Conservation (phyloP, 1,140 invertebrate species). For the Philaenus spumarius region DNA sequence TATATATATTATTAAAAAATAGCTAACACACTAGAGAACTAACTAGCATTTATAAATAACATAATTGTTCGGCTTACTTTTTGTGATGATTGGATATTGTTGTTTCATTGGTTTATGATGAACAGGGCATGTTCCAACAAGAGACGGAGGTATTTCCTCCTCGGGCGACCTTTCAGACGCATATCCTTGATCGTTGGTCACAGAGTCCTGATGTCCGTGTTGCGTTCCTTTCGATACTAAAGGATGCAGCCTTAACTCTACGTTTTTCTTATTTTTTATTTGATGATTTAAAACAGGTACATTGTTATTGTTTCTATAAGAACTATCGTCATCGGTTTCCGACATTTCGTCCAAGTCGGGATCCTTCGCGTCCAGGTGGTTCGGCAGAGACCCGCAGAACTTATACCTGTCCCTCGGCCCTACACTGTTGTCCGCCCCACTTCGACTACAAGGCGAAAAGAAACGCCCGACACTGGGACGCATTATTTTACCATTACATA, state of each 20-base stretch:
- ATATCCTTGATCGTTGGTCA: constrained; percentile 56
- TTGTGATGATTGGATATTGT: constrained; percentile 54
- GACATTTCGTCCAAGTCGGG: constrained; percentile 40
- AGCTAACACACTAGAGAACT: too few species aligned
- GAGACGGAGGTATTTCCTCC: constrained; percentile 60
- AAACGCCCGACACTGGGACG: constrained; percentile 33
- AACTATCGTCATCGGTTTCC: constrained; percentile 47
- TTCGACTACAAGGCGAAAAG: constrained; percentile 21
- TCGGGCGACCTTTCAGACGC: constrained; percentile 69
- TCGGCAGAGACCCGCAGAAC: constrained; percentile 59
- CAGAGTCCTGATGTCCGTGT: background rate
- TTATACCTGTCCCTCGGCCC: constrained; percentile 39
- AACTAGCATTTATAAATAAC: too few species aligned
- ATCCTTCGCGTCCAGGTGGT: constrained; percentile 59
- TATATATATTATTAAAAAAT: too few species aligned
- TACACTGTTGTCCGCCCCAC: constrained; percentile 6
- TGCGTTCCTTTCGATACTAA: constrained; percentile 3
- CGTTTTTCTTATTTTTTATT: constrained; percentile 10
- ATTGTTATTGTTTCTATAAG: constrained; percentile 54
- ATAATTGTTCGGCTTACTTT: constrained; percentile 52
- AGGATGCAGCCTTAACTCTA: constrained; percentile 22
- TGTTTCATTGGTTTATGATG: constrained; percentile 40
- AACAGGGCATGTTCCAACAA: constrained; percentile 41
- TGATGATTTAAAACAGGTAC: constrained; percentile 38
- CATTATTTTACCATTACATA: constrained; percentile 40